Conservation (phyloP, 2,888 invertebrate genomes). For the Plebejus anna region DNA sequence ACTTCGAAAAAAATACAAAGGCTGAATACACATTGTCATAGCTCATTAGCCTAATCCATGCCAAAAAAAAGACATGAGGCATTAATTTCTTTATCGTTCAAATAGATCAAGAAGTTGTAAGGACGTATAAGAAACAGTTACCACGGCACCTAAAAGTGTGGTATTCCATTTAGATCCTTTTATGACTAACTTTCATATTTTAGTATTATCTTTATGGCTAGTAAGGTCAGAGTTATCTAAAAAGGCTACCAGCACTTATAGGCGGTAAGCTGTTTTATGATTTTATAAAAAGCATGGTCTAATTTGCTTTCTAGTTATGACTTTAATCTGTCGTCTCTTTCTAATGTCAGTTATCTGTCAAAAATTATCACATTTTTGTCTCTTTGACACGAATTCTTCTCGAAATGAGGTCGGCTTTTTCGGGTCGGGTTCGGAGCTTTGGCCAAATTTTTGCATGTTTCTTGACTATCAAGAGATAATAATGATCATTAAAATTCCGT, state of each 20-base stretch:
- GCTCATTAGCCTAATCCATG: background rate
- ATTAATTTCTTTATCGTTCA: background rate
- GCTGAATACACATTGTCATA: background rate
- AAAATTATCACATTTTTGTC: background rate
- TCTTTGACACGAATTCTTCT: background rate
- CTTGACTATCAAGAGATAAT: slow-evolving; percentile 6
- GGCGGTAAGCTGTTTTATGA: slow-evolving; percentile 6
- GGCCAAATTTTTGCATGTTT: background rate
- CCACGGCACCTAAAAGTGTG: background rate
- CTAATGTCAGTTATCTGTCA: background rate
- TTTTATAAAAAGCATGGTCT: background rate
- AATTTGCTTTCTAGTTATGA: background rate
- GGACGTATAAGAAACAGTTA: background rate
- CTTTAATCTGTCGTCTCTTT: background rate
- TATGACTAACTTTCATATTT: background rate
- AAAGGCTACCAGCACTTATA: slow-evolving; percentile 11
- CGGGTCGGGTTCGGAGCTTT: background rate
- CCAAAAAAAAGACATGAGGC: background rate
- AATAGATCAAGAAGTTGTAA: background rate
- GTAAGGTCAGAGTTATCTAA: slow-evolving; percentile 16
- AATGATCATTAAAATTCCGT: slow-evolving; percentile 19
- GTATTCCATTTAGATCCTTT: background rate
- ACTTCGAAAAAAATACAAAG: background rate
- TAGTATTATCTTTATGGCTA: slow-evolving; percentile 18
- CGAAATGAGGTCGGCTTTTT: background rate